Conservation (phyloP, 2,797 vertebrate genomes). For the Catharus ustulatus region DNA sequence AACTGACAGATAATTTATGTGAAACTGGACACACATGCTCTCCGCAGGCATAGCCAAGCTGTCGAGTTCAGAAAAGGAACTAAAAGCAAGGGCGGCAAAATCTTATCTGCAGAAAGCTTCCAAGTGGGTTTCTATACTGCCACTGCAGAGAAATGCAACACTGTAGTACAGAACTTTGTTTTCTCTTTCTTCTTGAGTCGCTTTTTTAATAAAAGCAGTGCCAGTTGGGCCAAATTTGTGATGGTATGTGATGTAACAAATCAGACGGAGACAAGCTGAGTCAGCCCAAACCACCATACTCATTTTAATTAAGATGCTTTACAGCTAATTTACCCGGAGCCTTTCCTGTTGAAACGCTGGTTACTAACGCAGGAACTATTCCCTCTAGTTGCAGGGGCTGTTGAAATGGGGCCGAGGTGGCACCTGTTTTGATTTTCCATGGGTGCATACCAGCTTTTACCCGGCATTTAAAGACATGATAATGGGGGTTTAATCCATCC, state of each 20-base stretch:
- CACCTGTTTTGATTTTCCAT: conserved; percentile 79
- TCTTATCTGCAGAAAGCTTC: background rate
- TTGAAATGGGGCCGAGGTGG: conserved; percentile 54
- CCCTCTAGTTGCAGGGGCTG: background rate
- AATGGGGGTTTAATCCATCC: conserved; percentile 70
- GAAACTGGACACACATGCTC: background rate
- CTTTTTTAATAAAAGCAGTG: fast-evolving
- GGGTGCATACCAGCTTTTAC: conserved; percentile 61
- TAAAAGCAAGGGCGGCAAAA: background rate
- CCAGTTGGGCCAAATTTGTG: conserved; percentile 45
- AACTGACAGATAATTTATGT: background rate
- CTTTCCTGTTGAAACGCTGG: conserved; percentile 71
- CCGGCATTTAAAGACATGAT: conserved; percentile 60
- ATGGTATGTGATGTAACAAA: conserved; percentile 26
- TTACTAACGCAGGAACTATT: conserved; percentile 59
- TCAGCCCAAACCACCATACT: conserved; percentile 41
- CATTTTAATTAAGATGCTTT: conserved; percentile 74
- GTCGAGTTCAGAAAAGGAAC: background rate
- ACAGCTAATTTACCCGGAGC: conserved; percentile 66
- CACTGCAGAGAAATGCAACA: background rate
- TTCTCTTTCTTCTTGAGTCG: background rate
- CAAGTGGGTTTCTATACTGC: background rate
- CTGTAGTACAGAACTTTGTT: fast-evolving
- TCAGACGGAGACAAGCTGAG: conserved; percentile 52
- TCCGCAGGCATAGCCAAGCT: background rate